Conservation (phyloP, 37 sponge, comb jelly and placozoan genomes). For the Beroe forskalii region DNA sequence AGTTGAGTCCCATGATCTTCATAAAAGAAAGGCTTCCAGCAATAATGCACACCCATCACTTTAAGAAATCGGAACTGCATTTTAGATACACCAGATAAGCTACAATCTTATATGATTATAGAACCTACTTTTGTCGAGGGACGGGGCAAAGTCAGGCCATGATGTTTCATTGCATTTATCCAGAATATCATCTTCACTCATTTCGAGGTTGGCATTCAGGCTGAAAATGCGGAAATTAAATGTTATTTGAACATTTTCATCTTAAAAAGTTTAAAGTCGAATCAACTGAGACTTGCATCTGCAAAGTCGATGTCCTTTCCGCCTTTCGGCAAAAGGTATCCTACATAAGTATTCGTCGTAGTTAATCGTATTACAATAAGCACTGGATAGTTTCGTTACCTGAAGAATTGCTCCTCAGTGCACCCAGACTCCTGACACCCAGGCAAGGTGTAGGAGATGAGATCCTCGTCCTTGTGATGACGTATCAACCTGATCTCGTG, state of each 20-base stretch:
- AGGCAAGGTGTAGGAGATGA: conserved; percentile 14
- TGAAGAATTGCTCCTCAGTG: conserved; percentile 4
- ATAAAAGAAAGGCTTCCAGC: too few relatives aligned
- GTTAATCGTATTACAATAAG: background rate
- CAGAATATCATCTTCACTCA: background rate
- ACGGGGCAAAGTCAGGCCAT: background rate
- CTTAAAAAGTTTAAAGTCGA: background rate
- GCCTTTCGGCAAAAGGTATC: too few relatives aligned
- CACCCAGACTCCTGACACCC: conserved; percentile 25
- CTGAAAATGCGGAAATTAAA: background rate
- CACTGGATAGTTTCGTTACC: background rate
- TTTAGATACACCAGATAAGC: too few relatives aligned
- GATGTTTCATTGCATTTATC: background rate
- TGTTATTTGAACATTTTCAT: background rate
- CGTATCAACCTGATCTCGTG: background rate
- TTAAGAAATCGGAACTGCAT: too few relatives aligned
- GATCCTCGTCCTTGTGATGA: conserved; percentile 37
- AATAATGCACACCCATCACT: too few relatives aligned
- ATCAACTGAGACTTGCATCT: background rate
- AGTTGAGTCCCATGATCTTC: too few relatives aligned
- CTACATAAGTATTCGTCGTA: too few relatives aligned
- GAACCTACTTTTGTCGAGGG: background rate
- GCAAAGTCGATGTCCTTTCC: too few relatives aligned
- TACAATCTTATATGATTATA: too few relatives aligned
- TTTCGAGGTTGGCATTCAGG: background rate